These are phyloP conservation scores for Oceanites oceanicus DNA, from an alignment of 2,113 vertebrate species.

Conservation along the genomic window DNA sequence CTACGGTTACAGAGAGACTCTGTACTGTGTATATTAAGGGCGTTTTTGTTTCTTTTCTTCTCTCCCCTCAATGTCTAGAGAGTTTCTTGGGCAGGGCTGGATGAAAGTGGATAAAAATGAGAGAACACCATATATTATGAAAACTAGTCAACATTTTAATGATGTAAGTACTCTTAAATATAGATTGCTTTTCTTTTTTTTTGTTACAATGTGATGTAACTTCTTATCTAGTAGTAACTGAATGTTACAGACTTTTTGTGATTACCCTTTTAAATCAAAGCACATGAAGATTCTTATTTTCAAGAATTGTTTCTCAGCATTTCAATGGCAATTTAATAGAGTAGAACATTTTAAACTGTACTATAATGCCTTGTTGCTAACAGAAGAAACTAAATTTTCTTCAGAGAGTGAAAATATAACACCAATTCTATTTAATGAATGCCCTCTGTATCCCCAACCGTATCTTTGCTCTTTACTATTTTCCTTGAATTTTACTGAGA, in stretches of 20 bases:
- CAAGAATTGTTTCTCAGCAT: neutral
- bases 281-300: neutral
- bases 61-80: constrained; percentile 71
- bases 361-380: neutral
- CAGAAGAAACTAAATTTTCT: neutral
- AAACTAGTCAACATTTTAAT: constrained; percentile 96
- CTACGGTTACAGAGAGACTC: neutral
- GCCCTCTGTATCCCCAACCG: neutral
- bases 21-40: neutral
- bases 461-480: neutral
- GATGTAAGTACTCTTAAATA: constrained; percentile 79
- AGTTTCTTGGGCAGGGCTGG: constrained; percentile 98
- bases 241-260: neutral
- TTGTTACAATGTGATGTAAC: neutral
- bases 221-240: neutral
- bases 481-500: neutral
- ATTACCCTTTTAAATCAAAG: neutral
- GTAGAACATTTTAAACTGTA: neutral
- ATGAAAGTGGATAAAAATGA: constrained; percentile 97
- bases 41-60: neutral
- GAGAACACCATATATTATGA: constrained; percentile 94
- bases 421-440: neutral
- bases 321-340: neutral
- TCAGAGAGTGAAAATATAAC: neutral
- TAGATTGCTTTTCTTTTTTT: neutral